Evolutionary conservation across 2,888 invertebrate genomes (phyloP), one percentile per base, ranked within the genome.

Genomic region (Orthosia cruda): DNA sequence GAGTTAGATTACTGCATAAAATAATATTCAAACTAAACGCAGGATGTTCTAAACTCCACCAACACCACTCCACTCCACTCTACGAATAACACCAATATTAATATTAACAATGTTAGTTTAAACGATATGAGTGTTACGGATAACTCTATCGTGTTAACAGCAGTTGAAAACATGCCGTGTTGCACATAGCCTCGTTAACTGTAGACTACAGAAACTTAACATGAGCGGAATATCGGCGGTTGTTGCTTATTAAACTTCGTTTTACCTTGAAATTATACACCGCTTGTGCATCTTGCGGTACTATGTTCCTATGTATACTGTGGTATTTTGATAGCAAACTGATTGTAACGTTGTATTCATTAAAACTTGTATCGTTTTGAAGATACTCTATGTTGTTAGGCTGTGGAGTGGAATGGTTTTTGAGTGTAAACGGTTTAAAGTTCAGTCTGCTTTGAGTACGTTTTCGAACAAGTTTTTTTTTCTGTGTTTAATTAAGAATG

Each of bases 211-310:
- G 88, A 86, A 90, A 91, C 89, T 89, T 90, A 88, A 89, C 85
- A 78, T 81, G 83, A 81, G 76, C 66, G 87, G 87, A 90, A 91
- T 91, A 91, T 90, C 87, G 87, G 93, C 83, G 93, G 94, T 93
- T 89, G 87, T 84, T 89, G 91, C 92, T 93, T 94, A 94, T 94
- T 94, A 93, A 94, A 94, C 91, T 94, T 94, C 89, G 72, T 89
- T 90, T 89, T 85, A 86, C 90, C 89, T 91, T 90, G 84, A 83
- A 85, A 87, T 83, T 83, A 78, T 71, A 81, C 62, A 61, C 73
- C 71, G 81, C 80, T 80, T 78, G 81, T 83, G 84, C 82, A 87
- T 84, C 78, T 87, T 87, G 81, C 32, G 74, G 86, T 78, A 70
- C 71, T 72, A 45, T 59, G 74, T 69, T 66, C 26, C 50, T 67